Evolutionary conservation across 2,888 invertebrate species (phyloP).

Genomic region (Melanostoma scalare): DNA sequence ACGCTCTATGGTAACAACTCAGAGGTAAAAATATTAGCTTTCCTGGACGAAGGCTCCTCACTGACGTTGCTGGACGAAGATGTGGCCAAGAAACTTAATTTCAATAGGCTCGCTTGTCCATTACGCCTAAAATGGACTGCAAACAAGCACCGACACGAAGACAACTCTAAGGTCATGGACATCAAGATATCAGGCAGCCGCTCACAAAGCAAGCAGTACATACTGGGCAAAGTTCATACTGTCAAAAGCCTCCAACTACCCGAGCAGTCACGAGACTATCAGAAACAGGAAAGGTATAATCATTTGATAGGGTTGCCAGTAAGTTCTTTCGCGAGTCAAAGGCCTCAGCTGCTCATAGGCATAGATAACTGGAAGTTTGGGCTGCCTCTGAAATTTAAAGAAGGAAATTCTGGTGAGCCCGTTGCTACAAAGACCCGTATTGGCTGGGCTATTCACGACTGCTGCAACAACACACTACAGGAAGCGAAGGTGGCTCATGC

Average conservation of each 20-base stretch:
- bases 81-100: too few species aligned
- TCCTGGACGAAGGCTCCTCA: too few species aligned
- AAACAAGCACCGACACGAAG: too few species aligned
- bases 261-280: background rate
- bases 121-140: too few species aligned
- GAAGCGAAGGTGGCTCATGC: too few species aligned
- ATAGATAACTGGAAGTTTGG: slow-evolving; percentile 18
- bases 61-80: too few species aligned
- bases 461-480: too few species aligned
- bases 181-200: too few species aligned
- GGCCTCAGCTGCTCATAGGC: slow-evolving; percentile 1
- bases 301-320: slow-evolving; percentile 1
- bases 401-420: background rate
- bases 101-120: too few species aligned
- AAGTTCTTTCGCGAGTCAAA: background rate
- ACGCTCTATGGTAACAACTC: too few species aligned
- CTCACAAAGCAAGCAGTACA: slow-evolving; percentile 1
- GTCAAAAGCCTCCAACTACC: slow-evolving; percentile 9
- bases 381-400: slow-evolving; percentile 15
- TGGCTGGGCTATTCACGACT: background rate
- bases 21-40: too few species aligned
- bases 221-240: slow-evolving; percentile 3
- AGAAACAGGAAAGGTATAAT: background rate
- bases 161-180: too few species aligned
- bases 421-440: slow-evolving; percentile 11